phyloP scores from a whole-genome alignment of 2,888 invertebrate species.

The Epirrhoe tristata region DNA sequence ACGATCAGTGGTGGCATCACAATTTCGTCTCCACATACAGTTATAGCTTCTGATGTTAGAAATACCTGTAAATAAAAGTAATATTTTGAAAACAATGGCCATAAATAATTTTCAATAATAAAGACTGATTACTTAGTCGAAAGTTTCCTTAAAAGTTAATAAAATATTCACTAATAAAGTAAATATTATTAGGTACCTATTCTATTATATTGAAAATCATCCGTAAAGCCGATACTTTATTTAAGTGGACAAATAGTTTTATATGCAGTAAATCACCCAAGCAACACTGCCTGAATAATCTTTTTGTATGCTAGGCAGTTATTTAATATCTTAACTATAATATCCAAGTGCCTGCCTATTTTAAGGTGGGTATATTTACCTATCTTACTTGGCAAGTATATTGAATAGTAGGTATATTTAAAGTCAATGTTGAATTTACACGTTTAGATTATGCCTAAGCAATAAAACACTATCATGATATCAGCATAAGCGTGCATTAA shows the following conservation, averaged over 20 bases:
- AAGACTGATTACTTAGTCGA: too few relatives aligned
- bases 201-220: not conserved
- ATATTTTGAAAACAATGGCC: not conserved
- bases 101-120: not conserved
- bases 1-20: constrained; percentile 69
- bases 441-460: constrained; percentile 28
- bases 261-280: constrained; percentile 10
- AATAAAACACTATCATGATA: constrained; percentile 23
- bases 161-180: too few relatives aligned
- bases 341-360: not conserved
- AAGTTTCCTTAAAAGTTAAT: too few relatives aligned
- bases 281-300: not conserved
- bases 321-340: not conserved
- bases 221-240: not conserved
- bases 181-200: not conserved
- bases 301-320: not conserved
- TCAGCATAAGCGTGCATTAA: constrained; percentile 17
- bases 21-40: constrained; percentile 56
- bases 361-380: not conserved
- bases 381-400: too few relatives aligned
- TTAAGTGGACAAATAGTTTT: constrained; percentile 2
- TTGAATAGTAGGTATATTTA: constrained; percentile 2
- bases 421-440: constrained; percentile 31
- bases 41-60: constrained; percentile 61
- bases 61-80: constrained; percentile 57